phyloP scores from a whole-genome alignment of 2,113 vertebrate species.

The rat (Rattus norvegicus) region GRCr8 NC_086027.1:65473001-65473500 shows the following conservation, averaged over 20 bases:
- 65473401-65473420: neutral
- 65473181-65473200: neutral
- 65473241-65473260: neutral
- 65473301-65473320: neutral
- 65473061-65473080: neutral
- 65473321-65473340: neutral
- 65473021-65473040: neutral
- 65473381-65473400: neutral
- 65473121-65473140: no score
- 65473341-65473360: neutral
- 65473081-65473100: no score
- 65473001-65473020: conserved; percentile 2
- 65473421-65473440: no score
- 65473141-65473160: neutral
- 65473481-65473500: neutral
- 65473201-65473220: neutral
- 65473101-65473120: no score
- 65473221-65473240: neutral
- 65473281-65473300: neutral
- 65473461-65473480: neutral
- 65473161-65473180: neutral
- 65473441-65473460: neutral
- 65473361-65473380: neutral
- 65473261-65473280: neutral
- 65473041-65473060: neutral